Conservation (phyloP, 92 coral and sea anemone genomes). For the Micromussa lordhowensis region DNA sequence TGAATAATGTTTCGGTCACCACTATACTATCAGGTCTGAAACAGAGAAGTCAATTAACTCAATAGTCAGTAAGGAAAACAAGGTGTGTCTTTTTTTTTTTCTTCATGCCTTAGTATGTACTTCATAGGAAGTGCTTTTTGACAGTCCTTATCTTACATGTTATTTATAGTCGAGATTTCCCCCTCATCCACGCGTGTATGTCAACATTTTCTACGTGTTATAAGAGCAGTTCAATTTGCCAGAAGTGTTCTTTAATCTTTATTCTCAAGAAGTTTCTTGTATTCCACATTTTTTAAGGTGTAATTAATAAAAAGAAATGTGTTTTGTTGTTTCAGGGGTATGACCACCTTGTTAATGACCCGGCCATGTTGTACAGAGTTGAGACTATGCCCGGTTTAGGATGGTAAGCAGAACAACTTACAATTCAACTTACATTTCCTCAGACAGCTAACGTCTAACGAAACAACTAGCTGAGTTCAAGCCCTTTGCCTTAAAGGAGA, state of each 20-base stretch:
- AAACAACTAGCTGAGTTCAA: not conserved
- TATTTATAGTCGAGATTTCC: too few relatives aligned
- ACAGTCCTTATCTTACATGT: not conserved
- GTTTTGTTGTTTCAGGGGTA: conserved; percentile 68
- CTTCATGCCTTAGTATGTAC: not conserved
- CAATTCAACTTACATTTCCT: not conserved
- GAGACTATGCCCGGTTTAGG: conserved; percentile 93
- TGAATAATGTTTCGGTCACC: too few relatives aligned
- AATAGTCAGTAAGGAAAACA: not conserved
- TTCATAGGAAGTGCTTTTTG: not conserved
- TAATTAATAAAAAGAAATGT: not conserved
- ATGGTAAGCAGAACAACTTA: conserved; percentile 58
- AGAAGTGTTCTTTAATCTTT: not conserved
- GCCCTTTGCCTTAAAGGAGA: too few relatives aligned
- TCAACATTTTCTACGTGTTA: not conserved
- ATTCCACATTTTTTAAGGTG: too few relatives aligned
- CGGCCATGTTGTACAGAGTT: conserved; percentile 81
- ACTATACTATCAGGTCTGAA: too few relatives aligned
- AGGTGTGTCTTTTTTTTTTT: too few relatives aligned
- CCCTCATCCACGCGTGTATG: too few relatives aligned
- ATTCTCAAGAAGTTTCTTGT: too few relatives aligned
- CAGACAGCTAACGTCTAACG: not conserved
- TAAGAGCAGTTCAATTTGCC: not conserved
- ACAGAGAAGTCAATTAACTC: not conserved
- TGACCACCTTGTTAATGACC: conserved; percentile 71